Base-by-base conservation (phyloP, 2,113 vertebrate genomes). In the Mus spicilegus region DNA sequence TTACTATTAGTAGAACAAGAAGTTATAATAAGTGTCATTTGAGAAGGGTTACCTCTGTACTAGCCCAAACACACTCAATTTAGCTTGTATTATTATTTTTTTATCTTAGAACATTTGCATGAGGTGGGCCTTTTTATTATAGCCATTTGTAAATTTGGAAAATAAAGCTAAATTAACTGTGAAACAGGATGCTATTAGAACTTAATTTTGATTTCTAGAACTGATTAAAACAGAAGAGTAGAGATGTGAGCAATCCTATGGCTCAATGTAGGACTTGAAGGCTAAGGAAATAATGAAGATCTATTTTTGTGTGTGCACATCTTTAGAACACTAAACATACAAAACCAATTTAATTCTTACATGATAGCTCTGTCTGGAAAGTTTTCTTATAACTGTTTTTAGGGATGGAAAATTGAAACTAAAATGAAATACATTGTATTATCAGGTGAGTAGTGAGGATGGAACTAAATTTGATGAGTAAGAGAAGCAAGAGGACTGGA, bases 311-410 rank as follows among this genome's bases (percentile, higher is more conserved):
- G 30, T 33, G 30, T 11, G n/a, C 86, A 46, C 72, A 80, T 8
- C 8, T 92, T 95, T 20, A n/a, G 63, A 80, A 17, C 69, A 42
- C 54, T 88, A 78, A 90, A 39, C 63, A 93, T 19, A 69, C 13
- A 93, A 90, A 96, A 85, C 17, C 67, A 94, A 69, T 94, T 95
- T 94, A 95, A 85, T 90, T 73, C 72, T 90, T 84, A 61, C 69
- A 36, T 88, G 61, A 90, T 84, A 88, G 20, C 26, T 86, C 19
- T 78, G 49, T 17, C 82, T 49, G 36, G 30, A 16, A 84, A 85
- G 8, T 89, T 91, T 91, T 93, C 49, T 75, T 85, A 91, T 89
- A 77, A 90, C 26, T 90, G 51, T 42, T 80, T 93, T 77, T 70
- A 95, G 75, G 75, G 24, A 46, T 49, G 16, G 70, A 94, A 92